Base-by-base conservation (phyloP, 2,888 invertebrate genomes). In the Apotomis betuletana region DNA sequence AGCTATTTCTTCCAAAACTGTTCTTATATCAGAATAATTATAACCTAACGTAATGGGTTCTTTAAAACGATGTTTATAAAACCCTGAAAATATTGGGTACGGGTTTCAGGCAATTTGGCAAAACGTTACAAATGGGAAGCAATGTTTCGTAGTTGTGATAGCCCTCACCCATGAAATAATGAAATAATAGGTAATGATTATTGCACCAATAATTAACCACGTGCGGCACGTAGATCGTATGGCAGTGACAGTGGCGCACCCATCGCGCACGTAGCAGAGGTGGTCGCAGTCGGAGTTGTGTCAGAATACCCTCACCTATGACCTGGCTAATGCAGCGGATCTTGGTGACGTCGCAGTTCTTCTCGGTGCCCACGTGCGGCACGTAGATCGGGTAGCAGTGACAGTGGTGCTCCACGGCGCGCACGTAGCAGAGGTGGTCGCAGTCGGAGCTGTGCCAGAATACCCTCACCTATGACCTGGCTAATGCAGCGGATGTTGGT, bases 271-370 rank as follows among this genome's bases (percentile, higher is more conserved):
- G 6, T 87, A 84, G 75, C 94, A 95, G 70, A 90, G 84, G 12
- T 92, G 83, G 74, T 92, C 91, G 77, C 95, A 95, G 79, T 95
- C 94, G 0, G 89, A 13, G 77, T 77, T 82, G 77, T 77, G 82
- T 81, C 82, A 90, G 27, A 27, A 41, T 41, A 41, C 41, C 41
- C 5, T 41, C 41, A 41, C 51, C 51, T 52, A 3, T n/a, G 4
- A 51, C 52, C 67, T 57, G 59, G 38, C 36, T 67, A 49, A 46
- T 67, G 36, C 67, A 67, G 3, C 15, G 67, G 57, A 94, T 88
- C 73, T 83, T 88, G n/a, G 90, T 87, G 69, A 93, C 82, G 13
- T 90, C 95, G 49, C 9, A 49, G 49, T 12, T 49, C 8, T 54
- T 67, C 0, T 79, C 71, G 1, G 70, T 38, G 3, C 74, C 74